Conservation (phyloP, 2,113 vertebrate species). For the Melanerpes aurifrons region DNA sequence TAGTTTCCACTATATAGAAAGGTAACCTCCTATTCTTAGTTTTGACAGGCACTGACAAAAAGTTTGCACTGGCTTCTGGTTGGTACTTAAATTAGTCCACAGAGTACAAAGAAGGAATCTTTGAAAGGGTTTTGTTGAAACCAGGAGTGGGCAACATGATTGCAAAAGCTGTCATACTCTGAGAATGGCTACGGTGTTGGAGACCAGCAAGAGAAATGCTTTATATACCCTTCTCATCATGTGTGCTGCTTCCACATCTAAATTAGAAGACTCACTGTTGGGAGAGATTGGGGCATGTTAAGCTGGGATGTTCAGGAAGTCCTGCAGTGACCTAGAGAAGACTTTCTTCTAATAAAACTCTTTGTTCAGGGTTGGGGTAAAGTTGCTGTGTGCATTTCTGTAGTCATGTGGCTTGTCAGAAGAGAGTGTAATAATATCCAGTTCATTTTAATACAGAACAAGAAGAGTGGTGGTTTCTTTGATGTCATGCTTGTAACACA, state of each 20-base stretch:
- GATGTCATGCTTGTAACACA: background rate
- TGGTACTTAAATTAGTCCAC: background rate
- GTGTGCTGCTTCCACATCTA: background rate
- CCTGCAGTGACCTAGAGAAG: background rate
- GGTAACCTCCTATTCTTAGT: constrained; percentile 61
- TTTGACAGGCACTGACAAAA: constrained; percentile 35
- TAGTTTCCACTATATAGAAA: constrained; percentile 47
- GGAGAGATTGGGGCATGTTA: background rate
- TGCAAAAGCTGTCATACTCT: background rate
- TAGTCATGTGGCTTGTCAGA: background rate
- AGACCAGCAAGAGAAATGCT: background rate
- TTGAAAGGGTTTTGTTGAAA: background rate
- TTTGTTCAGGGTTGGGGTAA: background rate
- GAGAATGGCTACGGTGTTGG: background rate
- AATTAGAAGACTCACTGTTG: background rate
- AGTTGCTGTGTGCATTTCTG: background rate
- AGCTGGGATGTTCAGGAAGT: background rate
- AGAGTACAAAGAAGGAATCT: background rate
- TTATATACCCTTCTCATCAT: background rate
- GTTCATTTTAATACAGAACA: background rate
- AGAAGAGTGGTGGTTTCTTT: constrained; percentile 30
- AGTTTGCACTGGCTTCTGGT: background rate
- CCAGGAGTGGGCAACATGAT: background rate
- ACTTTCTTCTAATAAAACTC: background rate
- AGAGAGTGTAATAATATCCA: background rate